Evolutionary conservation across 2,888 invertebrate species (phyloP), one percentile per base, ranked within the genome.

Genomic region (Xanthorhoe designata): DNA sequence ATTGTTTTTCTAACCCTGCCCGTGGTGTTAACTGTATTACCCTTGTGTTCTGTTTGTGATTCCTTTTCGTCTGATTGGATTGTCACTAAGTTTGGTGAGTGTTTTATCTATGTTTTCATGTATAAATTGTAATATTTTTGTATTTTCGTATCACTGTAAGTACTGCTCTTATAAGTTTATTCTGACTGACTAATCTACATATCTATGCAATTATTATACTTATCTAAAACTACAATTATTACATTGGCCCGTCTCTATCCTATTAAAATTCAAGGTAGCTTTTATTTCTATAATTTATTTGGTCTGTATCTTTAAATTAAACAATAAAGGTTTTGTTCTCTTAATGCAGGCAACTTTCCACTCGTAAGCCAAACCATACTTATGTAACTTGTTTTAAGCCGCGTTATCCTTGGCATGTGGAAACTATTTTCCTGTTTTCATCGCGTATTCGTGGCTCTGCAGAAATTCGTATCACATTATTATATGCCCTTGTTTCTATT

Each of bases 61-160:
- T 87, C 82, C 79, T 85, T 87, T 85, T 78, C 76, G 61, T 74
- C 78, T 80, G 75, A 87, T 91, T 91, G 92, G 92, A 93, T 92
- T 93, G 90, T 87, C 87, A 85, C 81, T 79, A 77, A 78, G 72
- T 75, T 86, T 86, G 91, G 92, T 92, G 74, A 91, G 91, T 89
- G 67, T 8, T 1, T 38, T n/a, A 35, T 35, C 35, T 9, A 35
- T 35, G 9, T 9, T 35, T 42, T 42, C 38, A 38, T 38, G 38
- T 13, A 42, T 13, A 13, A 42, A 13, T 1, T 42, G 10, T 3
- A 13, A 42, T 42, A 42, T 13, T 42, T 42, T 9, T 42, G 38
- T 13, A 42, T 4, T 42, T 42, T 10, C 10, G 13, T 42, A 13
- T 13, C 8, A 13, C 2, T 13, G 9, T 2, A 13, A 0, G 8